phyloP scores from a whole-genome alignment of 2,113 vertebrate species.

The Pterocles burchelli region DNA sequence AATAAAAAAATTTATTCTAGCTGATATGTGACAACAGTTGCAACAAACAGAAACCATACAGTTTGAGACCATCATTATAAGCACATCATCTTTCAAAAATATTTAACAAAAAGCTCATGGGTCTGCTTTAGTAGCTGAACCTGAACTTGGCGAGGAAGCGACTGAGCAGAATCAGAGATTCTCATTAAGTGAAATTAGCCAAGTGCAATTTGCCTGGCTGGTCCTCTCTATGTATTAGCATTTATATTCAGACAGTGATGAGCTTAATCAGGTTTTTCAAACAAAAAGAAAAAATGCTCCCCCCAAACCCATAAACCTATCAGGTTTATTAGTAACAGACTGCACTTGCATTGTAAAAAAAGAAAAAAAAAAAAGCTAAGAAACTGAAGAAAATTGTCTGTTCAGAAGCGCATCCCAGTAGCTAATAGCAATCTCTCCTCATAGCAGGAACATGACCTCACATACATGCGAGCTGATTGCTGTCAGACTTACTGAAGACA shows the following conservation, averaged over 20 bases:
- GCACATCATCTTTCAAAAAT: neutral
- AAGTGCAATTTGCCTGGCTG: constrained; percentile 12
- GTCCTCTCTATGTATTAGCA: neutral
- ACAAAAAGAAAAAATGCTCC: neutral
- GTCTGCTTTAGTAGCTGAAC: constrained; percentile 20
- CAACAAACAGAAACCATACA: neutral
- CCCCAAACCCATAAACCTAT: neutral
- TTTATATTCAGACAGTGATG: neutral
- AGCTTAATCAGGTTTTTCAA: neutral
- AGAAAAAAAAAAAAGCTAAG: neutral
- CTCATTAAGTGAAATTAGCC: constrained; percentile 48
- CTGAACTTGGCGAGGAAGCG: neutral
- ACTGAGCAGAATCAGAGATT: constrained; percentile 37
- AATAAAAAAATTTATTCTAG: neutral
- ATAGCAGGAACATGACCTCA: neutral
- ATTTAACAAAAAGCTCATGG: constrained; percentile 8
- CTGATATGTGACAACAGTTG: neutral
- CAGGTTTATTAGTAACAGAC: neutral
- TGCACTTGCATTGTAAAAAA: neutral
- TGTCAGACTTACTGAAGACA: neutral
- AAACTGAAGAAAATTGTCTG: constrained; percentile 1
- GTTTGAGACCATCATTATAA: neutral
- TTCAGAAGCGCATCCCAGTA: neutral
- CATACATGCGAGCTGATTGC: neutral
- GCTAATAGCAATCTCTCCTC: neutral